Base-by-base conservation (phyloP, 2,113 vertebrate species). In the Heterotis niloticus region DNA sequence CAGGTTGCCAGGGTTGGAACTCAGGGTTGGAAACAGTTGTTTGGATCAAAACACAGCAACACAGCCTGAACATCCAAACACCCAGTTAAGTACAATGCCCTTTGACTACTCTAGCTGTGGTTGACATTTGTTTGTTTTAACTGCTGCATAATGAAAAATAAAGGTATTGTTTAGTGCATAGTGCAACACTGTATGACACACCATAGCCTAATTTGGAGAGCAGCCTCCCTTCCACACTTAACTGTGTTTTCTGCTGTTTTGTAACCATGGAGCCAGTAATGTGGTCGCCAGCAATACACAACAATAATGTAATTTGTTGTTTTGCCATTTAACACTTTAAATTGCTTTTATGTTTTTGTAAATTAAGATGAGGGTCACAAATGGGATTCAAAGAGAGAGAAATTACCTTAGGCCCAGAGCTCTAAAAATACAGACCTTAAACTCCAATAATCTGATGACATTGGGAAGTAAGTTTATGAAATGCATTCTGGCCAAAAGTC, bases 221-320 rank as follows among this genome's bases (percentile, higher is more conserved):
- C 60, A 3, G 44, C 59, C 52, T 13, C 9, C 71, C 23, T 29
- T n/a, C 64, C 28, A 57, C 54, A 59, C 18, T 57, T 10, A 64
- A 64, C 23, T 51, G 9, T 72, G 52, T 80, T 81, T 82, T 79
- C 51, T n/a, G 57, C 67, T 86, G 79, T 86, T 86, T 83, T 81
- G 84, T 84, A 81, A 71, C 83, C 68, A 83, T 84, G 66, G 83
- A 52, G 64, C 82, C 57, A 70, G 29, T 56, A 62, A 13, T 69
- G 67, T 10, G 67, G 72, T 79, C 78, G 72, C 76, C 28, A 44
- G 18, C 51, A 74, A 28, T 76, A 26, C 66, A 59, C 60, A 79
- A 75, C 69, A 73, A 67, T 73, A 60, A 69, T 69, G 78, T 54
- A 76, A 75, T 73, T 73, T 68, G 73, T 73, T 70, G 67, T 69